Conservation (phyloP, 2,113 vertebrate species). For the Callopanchax toddi region DNA sequence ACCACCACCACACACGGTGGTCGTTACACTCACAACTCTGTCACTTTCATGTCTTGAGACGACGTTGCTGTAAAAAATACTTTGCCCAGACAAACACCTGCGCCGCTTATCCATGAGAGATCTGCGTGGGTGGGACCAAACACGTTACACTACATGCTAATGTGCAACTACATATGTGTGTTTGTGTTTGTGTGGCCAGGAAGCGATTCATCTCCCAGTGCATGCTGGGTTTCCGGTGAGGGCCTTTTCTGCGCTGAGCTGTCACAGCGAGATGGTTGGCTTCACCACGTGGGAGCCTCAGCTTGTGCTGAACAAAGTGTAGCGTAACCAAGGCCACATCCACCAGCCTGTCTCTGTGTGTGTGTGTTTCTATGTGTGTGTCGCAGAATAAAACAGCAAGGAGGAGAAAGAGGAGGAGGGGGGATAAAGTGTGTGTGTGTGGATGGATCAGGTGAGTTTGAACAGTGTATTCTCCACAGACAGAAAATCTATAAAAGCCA, state of each 20-base stretch:
- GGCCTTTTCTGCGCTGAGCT: slow-evolving; percentile 63
- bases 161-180: slow-evolving; percentile 36
- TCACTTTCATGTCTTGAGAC: slow-evolving; percentile 58
- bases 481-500: slow-evolving; percentile 72
- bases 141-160: slow-evolving; percentile 24
- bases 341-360: slow-evolving; percentile 25
- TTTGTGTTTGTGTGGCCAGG: slow-evolving; percentile 62
- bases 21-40: slow-evolving; percentile 42
- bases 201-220: slow-evolving; percentile 70
- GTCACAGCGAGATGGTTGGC: slow-evolving; percentile 62
- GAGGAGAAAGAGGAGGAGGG: slow-evolving; percentile 18
- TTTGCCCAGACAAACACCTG: slow-evolving; percentile 71
- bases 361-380: slow-evolving; percentile 1
- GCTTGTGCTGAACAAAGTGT: slow-evolving; percentile 61
- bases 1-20: slow-evolving; percentile 23
- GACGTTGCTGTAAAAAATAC: slow-evolving; percentile 27
- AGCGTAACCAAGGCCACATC: slow-evolving; percentile 57
- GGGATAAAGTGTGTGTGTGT: slow-evolving; percentile 11
- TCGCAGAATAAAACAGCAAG: background rate
- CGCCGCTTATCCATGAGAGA: slow-evolving; percentile 64
- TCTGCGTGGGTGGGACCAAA: slow-evolving; percentile 62
- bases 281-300: slow-evolving; percentile 67
- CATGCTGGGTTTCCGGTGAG: slow-evolving; percentile 72
- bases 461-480: slow-evolving; percentile 67
- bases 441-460: slow-evolving; percentile 63